These are phyloP conservation scores for Pagetopsis macropterus DNA, from an alignment of 2,797 vertebrate species.

Conservation along the genomic window DNA sequence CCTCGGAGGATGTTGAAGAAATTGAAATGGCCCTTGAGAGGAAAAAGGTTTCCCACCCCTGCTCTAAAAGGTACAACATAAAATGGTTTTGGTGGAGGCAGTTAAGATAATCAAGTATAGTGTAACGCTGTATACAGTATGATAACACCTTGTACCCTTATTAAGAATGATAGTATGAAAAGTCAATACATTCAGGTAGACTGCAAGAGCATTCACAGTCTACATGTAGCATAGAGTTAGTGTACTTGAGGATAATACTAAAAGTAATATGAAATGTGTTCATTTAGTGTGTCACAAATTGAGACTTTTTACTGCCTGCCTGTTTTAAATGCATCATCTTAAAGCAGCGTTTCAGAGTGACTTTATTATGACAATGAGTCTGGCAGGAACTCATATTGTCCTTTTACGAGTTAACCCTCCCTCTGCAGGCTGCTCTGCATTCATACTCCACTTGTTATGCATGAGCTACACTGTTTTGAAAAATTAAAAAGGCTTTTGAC, in stretches of 20 bases:
- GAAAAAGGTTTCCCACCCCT: too few species aligned
- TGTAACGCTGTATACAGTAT: neutral
- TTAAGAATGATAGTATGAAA: neutral
- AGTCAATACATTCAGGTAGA: neutral
- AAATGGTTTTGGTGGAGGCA: neutral
- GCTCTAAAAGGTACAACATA: neutral
- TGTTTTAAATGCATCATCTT: neutral
- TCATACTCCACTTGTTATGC: slow-evolving; percentile 9
- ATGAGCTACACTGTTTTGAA: neutral
- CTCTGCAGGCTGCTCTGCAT: slow-evolving; percentile 14
- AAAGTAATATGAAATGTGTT: neutral
- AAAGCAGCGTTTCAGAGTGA: neutral
- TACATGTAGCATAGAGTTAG: neutral
- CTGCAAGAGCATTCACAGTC: too few species aligned
- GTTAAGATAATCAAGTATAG: neutral
- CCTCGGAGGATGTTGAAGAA: too few species aligned
- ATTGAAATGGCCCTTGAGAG: too few species aligned
- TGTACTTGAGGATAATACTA: neutral
- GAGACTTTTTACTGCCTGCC: neutral
- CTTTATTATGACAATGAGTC: neutral
- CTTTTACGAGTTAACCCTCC: neutral
- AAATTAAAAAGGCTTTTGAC: slow-evolving; percentile 30
- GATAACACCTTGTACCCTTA: neutral
- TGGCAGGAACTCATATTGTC: neutral
- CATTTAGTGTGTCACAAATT: too few species aligned